Conservation (phyloP, 2,888 invertebrate species). For the Caradrina kadenii region DNA sequence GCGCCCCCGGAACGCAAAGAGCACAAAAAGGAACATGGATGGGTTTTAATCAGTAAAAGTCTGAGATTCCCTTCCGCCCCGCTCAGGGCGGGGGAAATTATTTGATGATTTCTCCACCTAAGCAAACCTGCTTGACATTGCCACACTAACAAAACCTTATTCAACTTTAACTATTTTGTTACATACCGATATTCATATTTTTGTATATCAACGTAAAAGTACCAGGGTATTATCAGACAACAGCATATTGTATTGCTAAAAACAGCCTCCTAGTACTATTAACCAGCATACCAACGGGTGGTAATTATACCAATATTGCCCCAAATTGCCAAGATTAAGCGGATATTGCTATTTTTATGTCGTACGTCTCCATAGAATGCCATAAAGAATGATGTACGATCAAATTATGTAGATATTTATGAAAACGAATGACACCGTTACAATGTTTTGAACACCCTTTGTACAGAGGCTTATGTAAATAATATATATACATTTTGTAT, state of each 20-base stretch:
- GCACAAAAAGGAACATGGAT: too few species aligned
- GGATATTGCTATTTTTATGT: slow-evolving; percentile 45
- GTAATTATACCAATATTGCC: slow-evolving; percentile 42
- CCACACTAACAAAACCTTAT: too few species aligned
- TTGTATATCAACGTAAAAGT: not conserved
- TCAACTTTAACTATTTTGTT: too few species aligned
- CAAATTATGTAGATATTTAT: slow-evolving; percentile 39
- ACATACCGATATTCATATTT: too few species aligned
- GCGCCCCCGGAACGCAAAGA: too few species aligned
- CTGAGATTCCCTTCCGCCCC: too few species aligned
- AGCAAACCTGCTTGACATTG: too few species aligned
- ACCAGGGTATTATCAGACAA: slow-evolving; percentile 9
- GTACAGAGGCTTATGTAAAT: not conserved
- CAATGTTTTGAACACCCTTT: not conserved
- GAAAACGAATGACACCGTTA: not conserved
- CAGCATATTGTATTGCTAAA: not conserved
- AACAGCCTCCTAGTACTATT: slow-evolving; percentile 2
- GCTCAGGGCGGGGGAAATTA: too few species aligned
- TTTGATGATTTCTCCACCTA: too few species aligned
- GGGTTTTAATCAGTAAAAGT: too few species aligned
- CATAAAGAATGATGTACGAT: slow-evolving; percentile 46
- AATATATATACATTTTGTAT: too few species aligned
- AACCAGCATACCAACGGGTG: slow-evolving; percentile 30
- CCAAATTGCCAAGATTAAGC: slow-evolving; percentile 49
- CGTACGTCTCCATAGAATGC: slow-evolving; percentile 34